Conservation (phyloP, 2,888 invertebrate species). For the Heteropelma amictum region DNA sequence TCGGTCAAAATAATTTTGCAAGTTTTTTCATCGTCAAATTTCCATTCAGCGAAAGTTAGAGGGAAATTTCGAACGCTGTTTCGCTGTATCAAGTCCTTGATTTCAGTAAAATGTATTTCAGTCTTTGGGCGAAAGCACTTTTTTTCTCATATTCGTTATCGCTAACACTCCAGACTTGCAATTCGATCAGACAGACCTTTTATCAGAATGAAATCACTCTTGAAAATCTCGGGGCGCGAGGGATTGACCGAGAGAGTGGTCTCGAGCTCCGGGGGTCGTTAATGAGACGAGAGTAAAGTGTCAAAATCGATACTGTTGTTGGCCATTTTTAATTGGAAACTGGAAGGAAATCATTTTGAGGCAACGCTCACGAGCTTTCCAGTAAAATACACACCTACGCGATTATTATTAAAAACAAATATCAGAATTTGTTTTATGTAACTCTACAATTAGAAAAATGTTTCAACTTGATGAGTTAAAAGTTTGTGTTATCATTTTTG, state of each 20-base stretch:
- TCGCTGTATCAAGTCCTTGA: not conserved
- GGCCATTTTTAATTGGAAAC: slow-evolving; percentile 13
- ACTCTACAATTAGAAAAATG: not conserved
- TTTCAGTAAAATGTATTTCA: not conserved
- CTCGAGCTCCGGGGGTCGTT: slow-evolving; percentile 24
- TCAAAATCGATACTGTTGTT: slow-evolving; percentile 6
- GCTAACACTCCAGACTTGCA: slow-evolving; percentile 30
- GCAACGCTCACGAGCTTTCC: not conserved
- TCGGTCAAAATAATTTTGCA: no score
- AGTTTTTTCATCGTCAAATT: no score
- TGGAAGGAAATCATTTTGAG: not conserved
- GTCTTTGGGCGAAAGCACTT: slow-evolving; percentile 17
- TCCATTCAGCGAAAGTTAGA: not conserved
- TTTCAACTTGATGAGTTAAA: slow-evolving; percentile 14
- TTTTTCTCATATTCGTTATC: slow-evolving; percentile 17
- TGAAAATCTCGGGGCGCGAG: slow-evolving; percentile 9
- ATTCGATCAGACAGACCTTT: slow-evolving; percentile 28
- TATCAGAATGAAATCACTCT: slow-evolving; percentile 9
- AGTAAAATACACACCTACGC: not conserved
- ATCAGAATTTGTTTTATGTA: not conserved
- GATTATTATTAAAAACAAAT: not conserved
- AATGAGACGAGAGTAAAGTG: slow-evolving; percentile 18
- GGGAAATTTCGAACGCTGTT: not conserved
- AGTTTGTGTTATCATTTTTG: no score
- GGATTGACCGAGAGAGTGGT: slow-evolving; percentile 38